Conservation (phyloP, 53 echinoderm and acorn worm genomes). For the Holothuria scabra region DNA sequence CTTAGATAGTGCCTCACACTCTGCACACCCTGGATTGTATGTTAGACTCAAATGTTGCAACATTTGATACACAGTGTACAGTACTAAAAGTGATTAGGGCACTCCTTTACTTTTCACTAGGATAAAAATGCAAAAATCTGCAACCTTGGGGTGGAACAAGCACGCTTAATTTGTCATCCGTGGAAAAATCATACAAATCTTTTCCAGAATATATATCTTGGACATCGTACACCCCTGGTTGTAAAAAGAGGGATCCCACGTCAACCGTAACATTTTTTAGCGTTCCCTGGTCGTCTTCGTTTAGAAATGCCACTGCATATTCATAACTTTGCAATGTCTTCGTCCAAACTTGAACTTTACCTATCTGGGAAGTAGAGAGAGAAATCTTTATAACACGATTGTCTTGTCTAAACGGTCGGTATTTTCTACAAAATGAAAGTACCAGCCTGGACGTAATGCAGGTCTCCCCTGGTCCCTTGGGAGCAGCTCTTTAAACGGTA, state of each 20-base stretch:
- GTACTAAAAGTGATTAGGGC: too few species aligned
- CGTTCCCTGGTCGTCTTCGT: constrained; percentile 41
- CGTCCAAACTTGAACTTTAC: constrained; percentile 54
- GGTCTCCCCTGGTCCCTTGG: too few species aligned
- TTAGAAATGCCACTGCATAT: constrained; percentile 51
- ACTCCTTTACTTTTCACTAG: constrained; percentile 54
- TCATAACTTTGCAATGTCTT: constrained; percentile 26
- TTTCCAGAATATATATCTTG: constrained; percentile 53
- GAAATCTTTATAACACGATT: background rate
- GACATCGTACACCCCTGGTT: constrained; percentile 63
- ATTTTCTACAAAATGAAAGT: background rate
- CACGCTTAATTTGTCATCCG: constrained; percentile 56
- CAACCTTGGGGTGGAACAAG: constrained; percentile 66
- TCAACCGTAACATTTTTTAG: constrained; percentile 50
- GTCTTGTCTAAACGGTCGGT: background rate
- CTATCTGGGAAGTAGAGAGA: constrained; percentile 45
- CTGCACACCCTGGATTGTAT: too few species aligned
- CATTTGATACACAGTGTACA: too few species aligned
- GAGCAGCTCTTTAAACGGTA: too few species aligned
- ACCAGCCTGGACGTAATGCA: too few species aligned
- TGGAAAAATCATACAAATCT: constrained; percentile 60
- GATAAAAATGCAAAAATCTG: constrained; percentile 58
- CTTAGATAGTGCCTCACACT: too few species aligned
- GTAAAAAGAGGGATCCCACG: constrained; percentile 25
- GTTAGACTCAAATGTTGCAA: too few species aligned